A percentile compares a stretch with the other conserved stretches of the same genome.
Evolutionary conservation across 2,113 vertebrate genomes (phyloP).

Genomic region (Oostethus manadensis): DNA sequence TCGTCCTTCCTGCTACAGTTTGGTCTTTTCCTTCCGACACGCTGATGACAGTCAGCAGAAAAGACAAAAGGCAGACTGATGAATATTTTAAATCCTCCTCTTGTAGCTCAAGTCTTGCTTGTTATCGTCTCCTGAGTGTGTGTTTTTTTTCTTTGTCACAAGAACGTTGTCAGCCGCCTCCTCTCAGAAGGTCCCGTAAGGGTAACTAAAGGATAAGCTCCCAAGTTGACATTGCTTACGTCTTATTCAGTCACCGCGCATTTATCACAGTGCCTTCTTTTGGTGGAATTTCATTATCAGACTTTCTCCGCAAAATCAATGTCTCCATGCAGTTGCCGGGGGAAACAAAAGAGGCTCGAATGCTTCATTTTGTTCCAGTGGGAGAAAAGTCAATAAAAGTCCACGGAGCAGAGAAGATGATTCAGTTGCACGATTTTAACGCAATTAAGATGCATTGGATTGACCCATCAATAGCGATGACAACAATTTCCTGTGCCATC

Average conservation of each 20-base stretch:
- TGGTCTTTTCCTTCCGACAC: constrained; percentile 7
- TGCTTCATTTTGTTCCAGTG: not conserved
- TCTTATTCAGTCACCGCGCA: not conserved
- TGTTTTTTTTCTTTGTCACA: constrained; percentile 12
- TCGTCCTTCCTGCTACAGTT: too few relatives aligned
- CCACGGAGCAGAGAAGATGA: constrained; percentile 29
- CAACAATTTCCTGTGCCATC: constrained; percentile 3
- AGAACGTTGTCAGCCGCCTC: not conserved
- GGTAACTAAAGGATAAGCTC: constrained; percentile 24
- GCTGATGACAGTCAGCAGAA: constrained; percentile 18
- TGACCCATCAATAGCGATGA: constrained; percentile 30
- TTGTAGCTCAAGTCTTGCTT: constrained; percentile 16
- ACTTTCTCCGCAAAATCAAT: not conserved
- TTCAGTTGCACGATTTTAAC: constrained; percentile 30
- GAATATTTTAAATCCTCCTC: constrained; percentile 50
- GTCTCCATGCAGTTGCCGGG: constrained; percentile 1
- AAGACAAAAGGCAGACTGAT: constrained; percentile 31
- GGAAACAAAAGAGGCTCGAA: constrained; percentile 18
- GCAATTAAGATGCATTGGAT: not conserved
- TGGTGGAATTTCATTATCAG: not conserved
- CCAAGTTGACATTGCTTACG: not conserved
- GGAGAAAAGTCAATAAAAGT: constrained; percentile 12
- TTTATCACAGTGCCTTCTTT: not conserved
- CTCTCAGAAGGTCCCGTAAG: not conserved
- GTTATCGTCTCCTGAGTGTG: constrained; percentile 25